A percentile compares a stretch with the other conserved stretches of the same genome.
These are phyloP conservation scores for Apamea anceps DNA, from an alignment of 2,888 invertebrate species.

Conservation along the genomic window DNA sequence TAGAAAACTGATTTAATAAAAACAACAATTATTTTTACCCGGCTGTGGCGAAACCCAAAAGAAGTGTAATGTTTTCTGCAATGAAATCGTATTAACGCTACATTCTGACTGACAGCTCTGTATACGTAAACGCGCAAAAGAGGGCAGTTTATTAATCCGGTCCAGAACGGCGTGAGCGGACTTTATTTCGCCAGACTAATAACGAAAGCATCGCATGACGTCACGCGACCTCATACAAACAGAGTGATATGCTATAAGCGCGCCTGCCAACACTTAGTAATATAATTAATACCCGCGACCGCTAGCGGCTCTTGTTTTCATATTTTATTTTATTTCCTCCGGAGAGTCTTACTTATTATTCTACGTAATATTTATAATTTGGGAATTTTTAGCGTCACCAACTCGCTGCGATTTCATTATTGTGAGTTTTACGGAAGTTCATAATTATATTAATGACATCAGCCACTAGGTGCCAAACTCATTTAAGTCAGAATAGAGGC, in stretches of 20 bases:
- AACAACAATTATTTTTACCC: neutral
- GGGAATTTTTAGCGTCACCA: slow-evolving; percentile 14
- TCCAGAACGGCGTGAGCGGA: slow-evolving; percentile 18
- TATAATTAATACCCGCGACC: slow-evolving; percentile 48
- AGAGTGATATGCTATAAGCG: slow-evolving; percentile 33
- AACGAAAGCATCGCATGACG: slow-evolving; percentile 44
- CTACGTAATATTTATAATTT: slow-evolving; percentile 25
- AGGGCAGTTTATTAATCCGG: neutral
- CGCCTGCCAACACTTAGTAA: slow-evolving; percentile 41
- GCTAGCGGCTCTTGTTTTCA: slow-evolving; percentile 17
- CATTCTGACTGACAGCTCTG: neutral
- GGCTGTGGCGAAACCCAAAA: neutral
- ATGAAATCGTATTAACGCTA: neutral
- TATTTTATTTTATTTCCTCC: slow-evolving; percentile 37
- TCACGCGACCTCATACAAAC: slow-evolving; percentile 34
- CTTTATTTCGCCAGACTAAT: slow-evolving; percentile 14
- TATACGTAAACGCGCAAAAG: neutral
- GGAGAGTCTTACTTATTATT: slow-evolving; percentile 25
- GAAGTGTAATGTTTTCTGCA: neutral
- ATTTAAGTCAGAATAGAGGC: neutral
- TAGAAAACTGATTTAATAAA: neutral
- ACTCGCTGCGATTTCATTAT: slow-evolving; percentile 4
- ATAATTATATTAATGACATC: no score
- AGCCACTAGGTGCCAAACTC: neutral
- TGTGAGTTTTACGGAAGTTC: slow-evolving; percentile 16